phyloP scores from a whole-genome alignment of 2,797 vertebrate species.

The Alca torda region DNA sequence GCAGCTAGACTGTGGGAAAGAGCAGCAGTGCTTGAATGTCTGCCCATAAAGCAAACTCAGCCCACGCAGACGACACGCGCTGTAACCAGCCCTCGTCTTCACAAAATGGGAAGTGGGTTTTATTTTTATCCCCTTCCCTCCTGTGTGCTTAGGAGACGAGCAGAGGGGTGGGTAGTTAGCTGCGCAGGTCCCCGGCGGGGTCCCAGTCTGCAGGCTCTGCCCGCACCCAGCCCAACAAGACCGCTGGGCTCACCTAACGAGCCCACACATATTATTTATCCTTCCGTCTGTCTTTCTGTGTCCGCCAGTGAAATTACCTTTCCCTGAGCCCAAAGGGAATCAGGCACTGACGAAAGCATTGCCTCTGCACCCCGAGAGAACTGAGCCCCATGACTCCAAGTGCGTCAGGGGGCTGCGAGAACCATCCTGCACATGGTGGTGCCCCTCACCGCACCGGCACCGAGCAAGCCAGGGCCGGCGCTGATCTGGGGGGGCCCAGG shows the following conservation, averaged over 20 bases:
- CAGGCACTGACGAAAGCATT: neutral
- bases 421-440: accelerated
- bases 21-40: neutral
- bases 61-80: accelerated
- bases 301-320: neutral
- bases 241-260: accelerated
- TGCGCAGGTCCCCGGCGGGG: accelerated
- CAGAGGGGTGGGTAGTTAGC: neutral
- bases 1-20: neutral
- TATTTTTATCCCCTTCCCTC: neutral
- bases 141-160: neutral
- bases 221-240: accelerated
- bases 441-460: no score
- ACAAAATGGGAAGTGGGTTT: neutral
- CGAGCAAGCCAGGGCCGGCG: accelerated
- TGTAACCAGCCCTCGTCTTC: neutral
- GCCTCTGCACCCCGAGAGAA: neutral
- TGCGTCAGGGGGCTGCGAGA: accelerated
- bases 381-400: accelerated
- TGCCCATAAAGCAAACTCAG: neutral
- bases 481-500: accelerated
- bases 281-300: neutral
- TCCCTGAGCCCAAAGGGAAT: neutral
- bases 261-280: accelerated
- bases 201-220: neutral